A percentile compares a stretch with the other conserved stretches of the same genome.
These are phyloP conservation scores for Pachycephala philippinensis DNA, from an alignment of 2,113 vertebrate species.

Conservation along the genomic window DNA sequence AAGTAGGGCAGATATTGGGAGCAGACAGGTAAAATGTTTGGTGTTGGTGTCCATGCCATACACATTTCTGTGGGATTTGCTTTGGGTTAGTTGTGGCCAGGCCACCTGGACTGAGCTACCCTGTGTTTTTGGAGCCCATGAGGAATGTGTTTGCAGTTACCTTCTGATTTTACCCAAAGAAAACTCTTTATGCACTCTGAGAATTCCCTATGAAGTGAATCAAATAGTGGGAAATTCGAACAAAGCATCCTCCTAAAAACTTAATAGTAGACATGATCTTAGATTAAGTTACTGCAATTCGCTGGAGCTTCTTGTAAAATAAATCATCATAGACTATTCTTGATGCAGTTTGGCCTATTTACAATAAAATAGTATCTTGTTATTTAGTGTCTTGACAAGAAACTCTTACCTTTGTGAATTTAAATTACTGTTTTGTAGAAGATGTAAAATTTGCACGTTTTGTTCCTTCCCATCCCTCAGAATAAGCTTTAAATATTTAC, in stretches of 20 bases:
- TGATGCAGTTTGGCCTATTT: not conserved
- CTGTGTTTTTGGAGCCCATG: fast-evolving
- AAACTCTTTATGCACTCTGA: not conserved
- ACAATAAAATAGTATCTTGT: not conserved
- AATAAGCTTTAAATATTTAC: not conserved
- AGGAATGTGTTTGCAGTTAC: not conserved
- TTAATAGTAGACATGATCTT: not conserved
- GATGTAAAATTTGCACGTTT: not conserved
- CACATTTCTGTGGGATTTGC: not conserved
- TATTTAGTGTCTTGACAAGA: not conserved
- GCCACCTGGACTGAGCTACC: not conserved
- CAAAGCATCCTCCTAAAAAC: not conserved
- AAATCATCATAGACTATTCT: not conserved
- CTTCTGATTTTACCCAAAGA: not conserved
- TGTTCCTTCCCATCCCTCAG: not conserved
- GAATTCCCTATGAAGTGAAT: not conserved
- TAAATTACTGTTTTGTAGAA: not conserved
- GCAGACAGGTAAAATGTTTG: not conserved
- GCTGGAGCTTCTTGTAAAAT: not conserved
- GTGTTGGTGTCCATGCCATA: not conserved
- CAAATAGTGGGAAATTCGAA: not conserved
- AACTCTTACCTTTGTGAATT: not conserved
- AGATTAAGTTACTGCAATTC: not conserved
- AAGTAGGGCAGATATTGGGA: not conserved
- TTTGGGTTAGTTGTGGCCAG: not conserved